Conservation (phyloP, 2,113 vertebrate species). For the Microcebus tavaratra region DNA sequence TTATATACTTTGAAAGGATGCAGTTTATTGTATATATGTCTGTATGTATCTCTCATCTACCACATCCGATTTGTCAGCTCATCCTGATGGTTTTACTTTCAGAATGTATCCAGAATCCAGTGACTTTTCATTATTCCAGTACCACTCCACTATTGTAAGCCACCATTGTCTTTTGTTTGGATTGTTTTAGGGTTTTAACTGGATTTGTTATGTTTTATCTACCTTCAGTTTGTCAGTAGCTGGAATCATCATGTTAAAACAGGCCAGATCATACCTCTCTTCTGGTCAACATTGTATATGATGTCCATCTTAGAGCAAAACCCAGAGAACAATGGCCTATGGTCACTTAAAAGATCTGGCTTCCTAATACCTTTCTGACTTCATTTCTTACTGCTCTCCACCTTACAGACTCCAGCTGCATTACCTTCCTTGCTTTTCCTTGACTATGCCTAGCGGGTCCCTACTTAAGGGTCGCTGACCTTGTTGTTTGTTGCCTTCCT, state of each 20-base stretch:
- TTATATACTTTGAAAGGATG: background rate
- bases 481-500: background rate
- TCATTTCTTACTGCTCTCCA: background rate
- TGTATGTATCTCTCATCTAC: background rate
- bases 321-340: background rate
- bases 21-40: background rate
- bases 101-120: background rate
- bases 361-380: background rate
- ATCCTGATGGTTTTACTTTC: background rate
- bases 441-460: background rate
- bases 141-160: background rate
- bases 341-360: background rate
- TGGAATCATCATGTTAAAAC: background rate
- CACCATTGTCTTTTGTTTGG: background rate
- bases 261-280: background rate
- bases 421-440: background rate
- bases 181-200: background rate
- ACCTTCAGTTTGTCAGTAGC: background rate
- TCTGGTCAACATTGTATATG: background rate
- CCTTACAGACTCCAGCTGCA: background rate
- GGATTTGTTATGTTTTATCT: background rate
- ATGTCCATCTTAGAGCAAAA: background rate
- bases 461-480: background rate
- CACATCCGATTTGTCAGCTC: background rate
- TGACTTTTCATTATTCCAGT: background rate